Conservation (phyloP, 2,888 invertebrate species). For the Tipula lateralis region DNA sequence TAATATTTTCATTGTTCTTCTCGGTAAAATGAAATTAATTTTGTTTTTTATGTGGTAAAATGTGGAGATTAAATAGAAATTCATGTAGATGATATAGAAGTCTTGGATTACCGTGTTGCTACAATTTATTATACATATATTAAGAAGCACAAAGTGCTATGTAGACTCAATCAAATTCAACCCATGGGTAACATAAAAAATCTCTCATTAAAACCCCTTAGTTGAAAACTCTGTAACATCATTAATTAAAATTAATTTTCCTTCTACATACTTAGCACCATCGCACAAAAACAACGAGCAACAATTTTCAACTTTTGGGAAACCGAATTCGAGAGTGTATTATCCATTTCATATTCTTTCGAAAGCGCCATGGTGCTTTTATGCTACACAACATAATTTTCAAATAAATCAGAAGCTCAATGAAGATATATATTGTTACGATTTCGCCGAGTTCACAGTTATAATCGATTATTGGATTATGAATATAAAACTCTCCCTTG, state of each 20-base stretch:
- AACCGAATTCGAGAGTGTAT: neutral
- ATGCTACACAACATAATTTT: neutral
- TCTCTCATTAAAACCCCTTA: neutral
- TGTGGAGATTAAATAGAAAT: neutral
- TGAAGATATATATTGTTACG: too few relatives aligned
- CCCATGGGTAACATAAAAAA: neutral
- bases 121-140: neutral
- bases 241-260: neutral
- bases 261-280: neutral
- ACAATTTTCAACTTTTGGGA: neutral
- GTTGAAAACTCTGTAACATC: neutral
- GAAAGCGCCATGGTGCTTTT: neutral
- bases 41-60: neutral
- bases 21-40: neutral
- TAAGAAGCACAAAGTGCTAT: neutral
- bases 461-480: too few relatives aligned
- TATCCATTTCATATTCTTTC: neutral
- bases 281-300: neutral
- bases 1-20: conserved; percentile 9
- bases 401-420: neutral
- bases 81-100: neutral
- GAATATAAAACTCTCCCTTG: too few relatives aligned
- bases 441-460: too few relatives aligned
- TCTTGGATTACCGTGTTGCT: neutral
- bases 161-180: neutral